These are phyloP conservation scores for Parnassius mnemosyne DNA, from an alignment of 2,888 invertebrate genomes.

Conservation along the genomic window DNA sequence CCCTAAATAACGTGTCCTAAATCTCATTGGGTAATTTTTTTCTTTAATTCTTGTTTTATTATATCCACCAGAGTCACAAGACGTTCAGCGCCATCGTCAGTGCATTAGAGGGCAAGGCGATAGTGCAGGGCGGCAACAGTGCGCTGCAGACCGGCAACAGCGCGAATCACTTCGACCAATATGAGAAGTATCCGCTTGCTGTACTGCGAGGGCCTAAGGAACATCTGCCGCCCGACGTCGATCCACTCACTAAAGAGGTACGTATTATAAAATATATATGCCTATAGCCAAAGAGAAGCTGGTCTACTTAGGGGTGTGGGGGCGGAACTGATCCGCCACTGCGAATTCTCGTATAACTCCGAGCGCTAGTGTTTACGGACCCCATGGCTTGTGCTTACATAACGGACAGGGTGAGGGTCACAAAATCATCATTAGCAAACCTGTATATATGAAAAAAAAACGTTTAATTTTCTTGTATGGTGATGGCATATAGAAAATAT, in stretches of 20 bases:
- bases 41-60: background rate
- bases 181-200: constrained; percentile 88
- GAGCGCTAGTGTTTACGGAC: too few relatives aligned
- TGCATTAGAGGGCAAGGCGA: constrained; percentile 75
- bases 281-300: too few relatives aligned
- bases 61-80: constrained; percentile 74
- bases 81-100: constrained; percentile 82
- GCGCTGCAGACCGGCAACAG: constrained; percentile 79
- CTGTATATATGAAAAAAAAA: too few relatives aligned
- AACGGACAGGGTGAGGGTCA: too few relatives aligned
- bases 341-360: too few relatives aligned
- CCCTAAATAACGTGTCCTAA: too few relatives aligned
- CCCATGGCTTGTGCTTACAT: too few relatives aligned
- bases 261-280: background rate
- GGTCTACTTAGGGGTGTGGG: too few relatives aligned
- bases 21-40: background rate
- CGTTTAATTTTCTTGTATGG: too few relatives aligned
- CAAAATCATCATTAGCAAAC: too few relatives aligned
- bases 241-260: constrained; percentile 93
- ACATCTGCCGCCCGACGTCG: constrained; percentile 89
- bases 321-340: too few relatives aligned
- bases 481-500: too few relatives aligned
- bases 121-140: constrained; percentile 67
- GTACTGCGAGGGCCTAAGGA: constrained; percentile 88
- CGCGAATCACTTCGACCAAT: constrained; percentile 84